These are phyloP conservation scores for Hermaeophaga mercurialis DNA, from an alignment of 2,888 invertebrate species.

Conservation along the genomic window DNA sequence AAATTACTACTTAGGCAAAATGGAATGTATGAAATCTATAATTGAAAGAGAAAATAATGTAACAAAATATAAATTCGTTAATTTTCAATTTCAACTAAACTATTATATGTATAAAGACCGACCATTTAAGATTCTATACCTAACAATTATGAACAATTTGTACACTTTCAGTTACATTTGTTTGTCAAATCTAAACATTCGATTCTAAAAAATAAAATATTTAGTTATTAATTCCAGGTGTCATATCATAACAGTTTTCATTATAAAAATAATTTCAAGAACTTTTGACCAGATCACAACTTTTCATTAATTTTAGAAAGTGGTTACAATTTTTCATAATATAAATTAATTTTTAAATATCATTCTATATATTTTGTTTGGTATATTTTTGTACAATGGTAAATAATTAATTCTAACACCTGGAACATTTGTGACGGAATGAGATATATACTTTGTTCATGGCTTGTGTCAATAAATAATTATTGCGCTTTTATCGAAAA, in stretches of 20 bases:
- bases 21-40: conserved; percentile 19
- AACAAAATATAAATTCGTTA: conserved; percentile 2
- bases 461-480: conserved; percentile 30
- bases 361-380: too few species aligned
- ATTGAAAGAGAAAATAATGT: conserved; percentile 5
- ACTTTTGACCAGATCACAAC: too few species aligned
- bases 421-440: conserved; percentile 32
- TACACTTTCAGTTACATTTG: conserved; percentile 35
- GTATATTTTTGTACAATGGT: too few species aligned
- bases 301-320: too few species aligned
- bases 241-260: too few species aligned
- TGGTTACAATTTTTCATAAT: too few species aligned
- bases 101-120: neutral
- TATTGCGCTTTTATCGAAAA: conserved; percentile 28
- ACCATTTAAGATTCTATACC: conserved; percentile 11
- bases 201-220: conserved; percentile 18
- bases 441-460: conserved; percentile 32
- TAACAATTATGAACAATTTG: conserved; percentile 36
- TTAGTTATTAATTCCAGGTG: neutral
- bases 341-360: too few species aligned
- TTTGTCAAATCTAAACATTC: conserved; percentile 32
- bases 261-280: too few species aligned
- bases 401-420: too few species aligned
- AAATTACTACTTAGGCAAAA: conserved; percentile 18
- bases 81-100: conserved; percentile 17